A percentile compares a stretch with the other conserved stretches of the same genome.
phyloP scores from a whole-genome alignment of 2,797 vertebrate species.

The Delichon dasypus region DNA sequence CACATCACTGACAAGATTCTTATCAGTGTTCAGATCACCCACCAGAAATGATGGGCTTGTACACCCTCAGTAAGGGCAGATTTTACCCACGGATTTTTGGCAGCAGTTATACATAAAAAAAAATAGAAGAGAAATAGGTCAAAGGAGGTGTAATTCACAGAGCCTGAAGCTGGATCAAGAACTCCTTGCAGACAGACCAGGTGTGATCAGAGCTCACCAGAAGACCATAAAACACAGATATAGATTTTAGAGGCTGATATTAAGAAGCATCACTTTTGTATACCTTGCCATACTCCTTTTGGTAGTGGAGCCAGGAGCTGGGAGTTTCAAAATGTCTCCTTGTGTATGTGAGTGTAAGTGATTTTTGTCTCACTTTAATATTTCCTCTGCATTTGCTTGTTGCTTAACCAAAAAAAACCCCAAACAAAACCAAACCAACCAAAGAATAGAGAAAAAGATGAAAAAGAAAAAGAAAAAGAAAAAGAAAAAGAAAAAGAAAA shows the following conservation, averaged over 20 bases:
- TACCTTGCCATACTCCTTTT: neutral
- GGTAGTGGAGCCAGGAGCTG: neutral
- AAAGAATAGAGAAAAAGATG: neutral
- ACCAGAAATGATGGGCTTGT: neutral
- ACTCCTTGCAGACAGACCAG: neutral
- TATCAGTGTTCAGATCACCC: neutral
- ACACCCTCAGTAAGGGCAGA: neutral
- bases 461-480: rapidly evolving
- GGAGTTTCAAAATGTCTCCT: neutral
- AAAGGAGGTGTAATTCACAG: neutral
- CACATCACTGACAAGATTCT: neutral
- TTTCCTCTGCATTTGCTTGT: neutral
- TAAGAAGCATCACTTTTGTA: neutral
- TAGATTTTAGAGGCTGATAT: neutral
- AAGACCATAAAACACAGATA: neutral
- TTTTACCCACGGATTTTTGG: neutral
- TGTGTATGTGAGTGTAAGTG: neutral
- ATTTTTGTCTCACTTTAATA: neutral
- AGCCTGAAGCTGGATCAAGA: neutral
- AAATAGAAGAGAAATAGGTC: neutral
- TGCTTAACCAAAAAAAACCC: neutral
- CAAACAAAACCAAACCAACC: neutral
- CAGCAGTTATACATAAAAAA: neutral
- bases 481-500: too few relatives aligned
- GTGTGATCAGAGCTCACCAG: neutral